Base-by-base conservation (phyloP, 2,113 vertebrate species). In the Bubo scandiacus region DNA sequence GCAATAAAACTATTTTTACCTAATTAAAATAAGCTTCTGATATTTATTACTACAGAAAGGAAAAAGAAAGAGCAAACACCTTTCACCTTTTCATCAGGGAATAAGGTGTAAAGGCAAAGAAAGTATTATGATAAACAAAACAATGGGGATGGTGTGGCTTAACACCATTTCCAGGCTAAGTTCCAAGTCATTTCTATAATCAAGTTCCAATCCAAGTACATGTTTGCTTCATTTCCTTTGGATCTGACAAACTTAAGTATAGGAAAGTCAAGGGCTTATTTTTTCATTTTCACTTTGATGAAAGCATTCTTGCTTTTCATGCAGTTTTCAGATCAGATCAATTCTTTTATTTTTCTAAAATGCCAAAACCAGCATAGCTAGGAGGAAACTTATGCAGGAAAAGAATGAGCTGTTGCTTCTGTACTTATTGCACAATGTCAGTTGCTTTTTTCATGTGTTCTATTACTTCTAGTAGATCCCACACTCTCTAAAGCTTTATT, bases 321-420 rank as follows among this genome's bases (percentile, higher is more conserved):
- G 90, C 65, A 88, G 71, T 97, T 98, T 97, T 97, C 95, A 98
- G 86, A 97, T 94, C 87, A 96, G 93, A 97, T 94, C 95, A 97
- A 90, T 94, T 95, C 61, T 96, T 97, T 97, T 92, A 92, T 97
- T 97, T 97, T 92, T 97, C 90, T 96, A 63, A 95, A 93, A 92
- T 90, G 95, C 83, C 96, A 95, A 95, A 77, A 96, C 18, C 63
- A 91, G 70, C 77, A 93, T 75, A 94, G 75, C 83, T 94, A 63
- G 54, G 40, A 91, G 61, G 51, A 96, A 97, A 96, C 49, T 95
- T 96, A 91, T 82, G 95, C 71, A 85, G 68, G 45, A 82, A 80
- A 81, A 89, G 73, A 83, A 90, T 65, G 34, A 89, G 52, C 49
- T 67, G 34, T 42, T 88, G 6, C 80, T 94, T 90, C 38, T 95